Percentiles rank a stretch among this genome's conserved stretches.
Evolutionary conservation across 2,888 invertebrate species (phyloP).

Genomic region (Trissolcus brochymenae): DNA sequence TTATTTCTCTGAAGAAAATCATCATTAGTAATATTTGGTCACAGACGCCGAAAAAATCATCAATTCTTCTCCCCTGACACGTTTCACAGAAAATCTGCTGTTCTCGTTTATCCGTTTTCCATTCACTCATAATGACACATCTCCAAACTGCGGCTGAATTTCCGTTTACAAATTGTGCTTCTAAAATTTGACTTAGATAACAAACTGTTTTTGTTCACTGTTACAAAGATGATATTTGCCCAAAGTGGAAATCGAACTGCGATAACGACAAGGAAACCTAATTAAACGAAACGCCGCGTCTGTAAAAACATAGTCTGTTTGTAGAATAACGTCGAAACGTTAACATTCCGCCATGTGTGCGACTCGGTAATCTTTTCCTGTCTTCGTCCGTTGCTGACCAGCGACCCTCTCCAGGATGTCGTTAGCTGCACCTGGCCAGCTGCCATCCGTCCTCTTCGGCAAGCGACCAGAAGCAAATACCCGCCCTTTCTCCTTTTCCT

Average conservation of each 20-base stretch:
- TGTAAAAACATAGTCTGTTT: constrained; percentile 19
- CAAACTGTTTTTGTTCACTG: no score
- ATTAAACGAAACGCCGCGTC: constrained; percentile 1
- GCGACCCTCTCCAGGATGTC: constrained; percentile 19
- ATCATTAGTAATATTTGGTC: background rate
- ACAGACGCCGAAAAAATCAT: constrained; percentile 2
- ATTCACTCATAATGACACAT: no score
- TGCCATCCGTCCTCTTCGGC: constrained; percentile 5
- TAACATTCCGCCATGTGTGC: constrained; percentile 28
- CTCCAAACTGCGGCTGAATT: no score
- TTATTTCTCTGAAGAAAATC: no score
- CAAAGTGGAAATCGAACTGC: no score
- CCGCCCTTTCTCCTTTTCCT: background rate
- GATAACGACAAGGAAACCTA: constrained; percentile 6
- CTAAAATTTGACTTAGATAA: no score
- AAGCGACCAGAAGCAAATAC: constrained; percentile 1
- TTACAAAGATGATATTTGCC: no score
- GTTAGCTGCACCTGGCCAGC: constrained; percentile 36
- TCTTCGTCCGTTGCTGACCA: constrained; percentile 46
- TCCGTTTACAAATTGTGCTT: no score
- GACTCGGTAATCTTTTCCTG: constrained; percentile 51
- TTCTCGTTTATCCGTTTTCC: background rate
- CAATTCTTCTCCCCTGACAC: background rate
- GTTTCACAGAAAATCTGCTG: background rate
- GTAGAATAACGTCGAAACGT: constrained; percentile 18